These are phyloP conservation scores for Cyanoramphus novaezelandiae DNA, from an alignment of 2,113 vertebrate species.

Conservation along the genomic window DNA sequence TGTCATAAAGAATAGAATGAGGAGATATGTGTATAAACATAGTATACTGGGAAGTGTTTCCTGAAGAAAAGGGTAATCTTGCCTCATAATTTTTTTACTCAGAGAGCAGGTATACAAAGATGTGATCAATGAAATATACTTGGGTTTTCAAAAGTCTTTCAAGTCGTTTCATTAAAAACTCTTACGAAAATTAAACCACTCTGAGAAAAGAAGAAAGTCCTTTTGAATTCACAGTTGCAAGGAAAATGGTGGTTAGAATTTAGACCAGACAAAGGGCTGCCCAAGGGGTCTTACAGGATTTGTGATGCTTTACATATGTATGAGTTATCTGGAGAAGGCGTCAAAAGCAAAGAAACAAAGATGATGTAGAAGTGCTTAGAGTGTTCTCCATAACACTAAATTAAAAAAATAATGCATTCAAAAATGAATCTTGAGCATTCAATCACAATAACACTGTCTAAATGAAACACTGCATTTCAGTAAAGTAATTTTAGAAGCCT, in stretches of 20 bases:
- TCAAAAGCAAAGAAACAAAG: not conserved
- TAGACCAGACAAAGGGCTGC: not conserved
- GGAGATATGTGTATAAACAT: not conserved
- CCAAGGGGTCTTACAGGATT: rapidly evolving
- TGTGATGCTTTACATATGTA: not conserved
- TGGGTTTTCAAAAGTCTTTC: not conserved
- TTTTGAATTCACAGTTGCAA: not conserved
- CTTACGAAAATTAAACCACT: not conserved
- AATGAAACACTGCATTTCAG: not conserved
- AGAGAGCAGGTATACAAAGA: not conserved
- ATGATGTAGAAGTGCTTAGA: not conserved
- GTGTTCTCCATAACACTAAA: not conserved
- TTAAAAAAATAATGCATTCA: not conserved
- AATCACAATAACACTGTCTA: not conserved
- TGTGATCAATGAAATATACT: not conserved
- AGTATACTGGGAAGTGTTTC: not conserved
- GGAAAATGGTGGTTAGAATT: not conserved
- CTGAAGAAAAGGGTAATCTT: not conserved
- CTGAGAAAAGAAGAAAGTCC: not conserved
- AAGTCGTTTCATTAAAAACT: not conserved
- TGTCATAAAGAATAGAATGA: not conserved
- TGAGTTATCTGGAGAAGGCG: not conserved
- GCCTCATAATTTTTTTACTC: not conserved
- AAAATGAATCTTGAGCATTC: not conserved
- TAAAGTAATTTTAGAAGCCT: not conserved